Evolutionary conservation across 2,113 vertebrate genomes (phyloP).

Genomic region (Laticauda laticaudata): DNA sequence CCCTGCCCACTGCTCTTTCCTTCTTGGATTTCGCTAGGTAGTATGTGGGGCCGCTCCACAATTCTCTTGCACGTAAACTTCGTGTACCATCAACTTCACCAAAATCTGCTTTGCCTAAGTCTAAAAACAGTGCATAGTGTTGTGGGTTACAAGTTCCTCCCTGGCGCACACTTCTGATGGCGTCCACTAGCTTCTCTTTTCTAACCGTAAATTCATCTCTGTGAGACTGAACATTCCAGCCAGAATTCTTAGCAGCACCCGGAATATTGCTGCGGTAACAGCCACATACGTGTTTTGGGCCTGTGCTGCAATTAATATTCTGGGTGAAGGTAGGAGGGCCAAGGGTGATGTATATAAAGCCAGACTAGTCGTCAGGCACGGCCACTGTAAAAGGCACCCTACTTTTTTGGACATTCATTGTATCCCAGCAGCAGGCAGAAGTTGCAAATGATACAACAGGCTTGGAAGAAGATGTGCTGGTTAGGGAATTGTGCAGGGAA

Average conservation of each 20-base stretch:
- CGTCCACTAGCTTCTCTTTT: conserved; percentile 38
- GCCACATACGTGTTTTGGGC: conserved; percentile 1
- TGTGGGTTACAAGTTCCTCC: conserved; percentile 49
- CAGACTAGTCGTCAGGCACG: background rate
- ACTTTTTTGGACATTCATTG: background rate
- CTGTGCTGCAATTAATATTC: conserved; percentile 20
- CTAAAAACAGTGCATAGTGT: conserved; percentile 45
- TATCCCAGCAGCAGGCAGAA: background rate
- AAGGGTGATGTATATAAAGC: background rate
- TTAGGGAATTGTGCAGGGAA: background rate
- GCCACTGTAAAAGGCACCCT: background rate
- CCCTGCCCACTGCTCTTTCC: conserved; percentile 18
- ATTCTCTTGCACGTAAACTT: conserved; percentile 55
- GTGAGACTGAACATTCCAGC: conserved; percentile 61
- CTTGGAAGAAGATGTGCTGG: background rate
- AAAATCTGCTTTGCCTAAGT: conserved; percentile 51
- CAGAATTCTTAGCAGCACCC: conserved; percentile 29
- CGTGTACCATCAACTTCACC: conserved; percentile 15
- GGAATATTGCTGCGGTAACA: conserved; percentile 24
- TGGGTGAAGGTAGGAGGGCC: background rate
- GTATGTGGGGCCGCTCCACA: conserved; percentile 50
- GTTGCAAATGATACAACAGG: background rate
- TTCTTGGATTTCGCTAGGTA: conserved; percentile 52
- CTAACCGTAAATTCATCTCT: conserved; percentile 21
- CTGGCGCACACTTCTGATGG: conserved; percentile 16